Evolutionary conservation across 2,888 invertebrate species (phyloP), one percentile per base, ranked within the genome.

Genomic region (Drosophila trichaetosa): DNA sequence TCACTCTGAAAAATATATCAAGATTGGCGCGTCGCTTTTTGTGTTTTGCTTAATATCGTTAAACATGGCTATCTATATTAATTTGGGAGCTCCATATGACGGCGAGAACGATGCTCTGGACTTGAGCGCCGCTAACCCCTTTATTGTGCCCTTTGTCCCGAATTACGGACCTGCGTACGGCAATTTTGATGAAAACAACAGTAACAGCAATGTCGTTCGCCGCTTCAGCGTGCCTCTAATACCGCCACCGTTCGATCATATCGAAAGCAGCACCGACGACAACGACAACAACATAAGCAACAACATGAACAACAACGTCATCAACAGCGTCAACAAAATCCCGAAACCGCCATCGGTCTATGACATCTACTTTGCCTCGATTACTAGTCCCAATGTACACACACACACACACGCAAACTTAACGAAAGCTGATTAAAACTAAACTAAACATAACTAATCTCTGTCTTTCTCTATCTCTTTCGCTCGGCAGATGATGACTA

Each of bases 401-500:
- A 21, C 13, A 53, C n/a, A 21, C 21, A 31, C 38, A 27, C 21
- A 24, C 29, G 11, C 11, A 24, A 27, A 53, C 29, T 51, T 34
- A 24, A 21, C 4, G 3, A 53, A 34, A 54, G 16, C 33, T 11
- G 21, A 7, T 36, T 10, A 11, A 24, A 29, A n/a, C 52, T 51
- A n/a, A 63, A 18, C 8, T 11, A 27, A 27, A 54, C 18, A n/a
- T 2, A 10, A 21, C 51, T 58, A 36, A 61, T 63, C 16, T 40
- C 16, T 38, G 16, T 10, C 27, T 49, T 27, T 49, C 13, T 33
- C 18, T 16, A 7, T 58, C n/a, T 31, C 11, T 31, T 10, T 34
- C 54, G 49, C 13, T 60, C 69, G 82, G 4, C 66, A 93, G 93
- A 95, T 95, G 95, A 96, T 97, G 95, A 97, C 96, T 94, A 97